Conservation (phyloP, 2,113 vertebrate genomes). For the Pimephales promelas region DNA sequence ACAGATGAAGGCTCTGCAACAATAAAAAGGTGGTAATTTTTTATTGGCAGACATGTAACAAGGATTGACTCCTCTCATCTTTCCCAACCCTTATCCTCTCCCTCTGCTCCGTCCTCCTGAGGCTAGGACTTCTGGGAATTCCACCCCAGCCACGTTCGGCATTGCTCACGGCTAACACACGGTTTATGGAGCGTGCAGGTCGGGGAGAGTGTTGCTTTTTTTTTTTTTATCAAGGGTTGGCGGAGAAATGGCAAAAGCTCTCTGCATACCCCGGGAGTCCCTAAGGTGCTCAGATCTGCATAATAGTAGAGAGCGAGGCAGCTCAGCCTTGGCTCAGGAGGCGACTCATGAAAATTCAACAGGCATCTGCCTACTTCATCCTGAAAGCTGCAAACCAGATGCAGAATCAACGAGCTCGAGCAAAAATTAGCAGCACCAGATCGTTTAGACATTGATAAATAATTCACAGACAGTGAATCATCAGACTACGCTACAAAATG, state of each 20-base stretch:
- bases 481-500: neutral
- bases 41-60: constrained; percentile 74
- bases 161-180: constrained; percentile 42
- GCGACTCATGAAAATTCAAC: constrained; percentile 64
- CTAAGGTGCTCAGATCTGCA: constrained; percentile 46
- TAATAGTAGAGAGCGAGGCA: constrained; percentile 54
- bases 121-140: constrained; percentile 56
- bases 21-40: constrained; percentile 71
- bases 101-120: constrained; percentile 72
- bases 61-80: constrained; percentile 68
- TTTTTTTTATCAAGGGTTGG: neutral
- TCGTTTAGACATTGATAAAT: constrained; percentile 48
- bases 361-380: constrained; percentile 22
- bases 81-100: constrained; percentile 34
- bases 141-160: neutral
- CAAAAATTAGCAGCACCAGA: constrained; percentile 45
- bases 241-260: constrained; percentile 29
- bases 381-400: constrained; percentile 28
- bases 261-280: constrained; percentile 20
- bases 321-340: constrained; percentile 41
- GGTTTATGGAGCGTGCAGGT: neutral
- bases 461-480: neutral
- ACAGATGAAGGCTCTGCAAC: constrained; percentile 62
- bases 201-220: neutral
- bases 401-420: constrained; percentile 49